These are phyloP conservation scores for Porphyrio hochstetteri DNA, from an alignment of 2,113 vertebrate species.

Conservation along the genomic window DNA sequence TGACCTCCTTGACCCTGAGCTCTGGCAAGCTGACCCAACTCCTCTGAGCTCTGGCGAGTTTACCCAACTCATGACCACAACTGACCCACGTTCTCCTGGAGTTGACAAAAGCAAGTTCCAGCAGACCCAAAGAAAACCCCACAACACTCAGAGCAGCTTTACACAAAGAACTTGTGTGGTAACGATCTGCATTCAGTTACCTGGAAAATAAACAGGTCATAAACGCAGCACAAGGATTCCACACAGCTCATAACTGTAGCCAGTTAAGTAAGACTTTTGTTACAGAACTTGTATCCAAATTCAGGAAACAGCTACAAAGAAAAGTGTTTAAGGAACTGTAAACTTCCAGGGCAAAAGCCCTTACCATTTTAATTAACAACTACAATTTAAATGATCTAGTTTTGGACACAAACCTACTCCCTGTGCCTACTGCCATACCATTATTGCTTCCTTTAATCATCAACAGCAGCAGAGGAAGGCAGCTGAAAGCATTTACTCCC, in stretches of 20 bases:
- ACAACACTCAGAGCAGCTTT: neutral
- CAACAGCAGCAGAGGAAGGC: neutral
- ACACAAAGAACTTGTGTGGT: neutral
- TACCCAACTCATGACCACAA: neutral
- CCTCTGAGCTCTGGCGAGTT: neutral
- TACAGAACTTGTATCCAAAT: neutral
- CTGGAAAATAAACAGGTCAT: neutral
- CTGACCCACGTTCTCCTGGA: neutral
- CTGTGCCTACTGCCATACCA: neutral
- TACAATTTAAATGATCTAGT: neutral
- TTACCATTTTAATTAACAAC: neutral
- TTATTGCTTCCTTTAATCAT: neutral
- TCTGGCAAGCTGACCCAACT: neutral
- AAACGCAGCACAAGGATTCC: conserved; percentile 5
- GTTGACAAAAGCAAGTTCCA: neutral
- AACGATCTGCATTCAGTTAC: neutral
- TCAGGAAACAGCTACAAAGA: neutral
- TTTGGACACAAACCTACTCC: neutral
- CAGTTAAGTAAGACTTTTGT: neutral
- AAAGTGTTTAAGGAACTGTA: neutral
- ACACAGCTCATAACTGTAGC: neutral
- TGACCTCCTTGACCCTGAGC: neutral
- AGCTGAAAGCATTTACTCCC: neutral
- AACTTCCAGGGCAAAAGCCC: neutral
- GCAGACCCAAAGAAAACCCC: neutral